Percentiles rank a stretch among this genome's conserved stretches.
These are phyloP conservation scores for Nannoperca obscura DNA, from an alignment of 2,797 vertebrate genomes.

Conservation along the genomic window DNA sequence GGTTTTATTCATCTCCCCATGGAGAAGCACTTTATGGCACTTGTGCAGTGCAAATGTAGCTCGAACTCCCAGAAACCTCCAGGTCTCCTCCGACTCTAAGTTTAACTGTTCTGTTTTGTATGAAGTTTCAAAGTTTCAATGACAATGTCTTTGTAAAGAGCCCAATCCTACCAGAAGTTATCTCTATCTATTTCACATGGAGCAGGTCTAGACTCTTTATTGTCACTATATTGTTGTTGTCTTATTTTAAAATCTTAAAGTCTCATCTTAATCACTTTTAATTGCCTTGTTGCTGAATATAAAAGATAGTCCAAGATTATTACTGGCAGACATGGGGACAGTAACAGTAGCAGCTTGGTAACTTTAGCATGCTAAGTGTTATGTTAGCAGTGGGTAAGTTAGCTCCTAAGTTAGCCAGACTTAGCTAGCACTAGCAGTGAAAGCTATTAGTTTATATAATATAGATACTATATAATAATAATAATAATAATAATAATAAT, in stretches of 20 bases:
- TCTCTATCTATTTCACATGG: too few species aligned
- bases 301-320: too few species aligned
- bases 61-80: not conserved
- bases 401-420: not conserved
- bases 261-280: too few species aligned
- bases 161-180: too few species aligned
- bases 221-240: not conserved
- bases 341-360: not conserved
- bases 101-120: too few species aligned
- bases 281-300: too few species aligned
- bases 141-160: too few species aligned
- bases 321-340: not conserved
- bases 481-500: not conserved
- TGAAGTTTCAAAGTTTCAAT: too few species aligned
- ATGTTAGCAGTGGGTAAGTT: not conserved
- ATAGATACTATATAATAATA: too few species aligned
- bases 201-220: too few species aligned
- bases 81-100: not conserved
- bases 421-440: not conserved
- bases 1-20: too few species aligned
- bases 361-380: not conserved
- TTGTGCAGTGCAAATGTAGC: not conserved
- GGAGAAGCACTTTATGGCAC: too few species aligned
- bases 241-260: not conserved
- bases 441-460: not conserved